These are phyloP conservation scores for Eupithecia tripunctaria DNA, from an alignment of 2,888 invertebrate species.

Conservation along the genomic window DNA sequence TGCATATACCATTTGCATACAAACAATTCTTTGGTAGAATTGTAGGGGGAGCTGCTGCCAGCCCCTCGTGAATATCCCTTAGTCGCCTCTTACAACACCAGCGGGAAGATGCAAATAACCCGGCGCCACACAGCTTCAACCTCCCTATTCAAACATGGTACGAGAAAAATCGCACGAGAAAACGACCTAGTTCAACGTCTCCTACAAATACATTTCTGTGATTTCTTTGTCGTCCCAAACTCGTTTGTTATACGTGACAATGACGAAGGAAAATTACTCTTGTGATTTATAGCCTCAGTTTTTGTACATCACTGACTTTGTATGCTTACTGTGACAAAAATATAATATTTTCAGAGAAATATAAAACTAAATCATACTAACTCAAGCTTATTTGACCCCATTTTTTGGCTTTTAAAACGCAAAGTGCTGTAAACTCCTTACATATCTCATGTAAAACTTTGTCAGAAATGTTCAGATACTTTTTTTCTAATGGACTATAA, in stretches of 20 bases:
- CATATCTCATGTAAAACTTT: too few relatives aligned
- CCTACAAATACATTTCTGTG: conserved; percentile 26
- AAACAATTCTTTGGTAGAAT: too few relatives aligned
- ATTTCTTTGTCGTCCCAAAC: conserved; percentile 26
- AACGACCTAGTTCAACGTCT: not conserved
- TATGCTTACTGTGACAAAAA: not conserved
- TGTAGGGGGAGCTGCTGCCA: too few relatives aligned
- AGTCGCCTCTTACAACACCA: too few relatives aligned
- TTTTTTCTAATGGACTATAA: too few relatives aligned
- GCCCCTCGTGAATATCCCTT: too few relatives aligned
- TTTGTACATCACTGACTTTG: conserved; percentile 9
- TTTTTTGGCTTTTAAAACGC: too few relatives aligned
- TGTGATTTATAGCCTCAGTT: conserved; percentile 28
- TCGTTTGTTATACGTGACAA: conserved; percentile 33
- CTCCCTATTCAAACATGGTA: not conserved
- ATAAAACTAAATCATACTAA: not conserved
- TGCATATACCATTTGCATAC: too few relatives aligned
- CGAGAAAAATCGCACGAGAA: not conserved
- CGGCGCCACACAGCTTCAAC: too few relatives aligned
- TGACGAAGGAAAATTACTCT: conserved; percentile 26
- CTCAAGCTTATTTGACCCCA: not conserved
- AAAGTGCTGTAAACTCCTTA: too few relatives aligned
- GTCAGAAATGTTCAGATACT: too few relatives aligned
- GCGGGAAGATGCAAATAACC: too few relatives aligned
- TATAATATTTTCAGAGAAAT: not conserved